Base-by-base conservation (phyloP, 2,888 invertebrate species). In the Phalera bucephala region DNA sequence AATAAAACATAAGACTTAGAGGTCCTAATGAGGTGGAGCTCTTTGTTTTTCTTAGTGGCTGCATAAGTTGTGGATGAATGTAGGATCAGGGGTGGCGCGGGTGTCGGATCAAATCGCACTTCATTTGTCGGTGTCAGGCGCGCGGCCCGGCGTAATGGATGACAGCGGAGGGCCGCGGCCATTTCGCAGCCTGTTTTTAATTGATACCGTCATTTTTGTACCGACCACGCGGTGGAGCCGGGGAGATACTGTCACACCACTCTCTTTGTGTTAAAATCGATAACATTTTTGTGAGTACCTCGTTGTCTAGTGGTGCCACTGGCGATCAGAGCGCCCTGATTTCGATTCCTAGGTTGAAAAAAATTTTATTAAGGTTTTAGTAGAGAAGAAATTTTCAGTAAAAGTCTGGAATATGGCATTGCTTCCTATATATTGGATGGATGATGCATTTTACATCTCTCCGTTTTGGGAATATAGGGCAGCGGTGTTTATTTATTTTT, bases 1-100 rank as follows among this genome's bases (percentile, higher is more conserved):
- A 87, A 87, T 88, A 86, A 87, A 84, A 87, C 84, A 88, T 85
- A 73, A 80, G 86, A 72, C 75, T 78, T 78, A 76, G 75, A 67
- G 47, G 69, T 70, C 64, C 77, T 87, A 86, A 87, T 88, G 86
- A 86, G 79, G 69, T 62, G 55, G 58, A 64, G 64, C 62, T 67
- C 68, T 76, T 77, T 80, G 80, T 84, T 82, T 85, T 85, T 85
- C 77, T 78, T 74, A 56, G 72, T 60, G 78, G 75, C 77, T 84
- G 83, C 76, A 84, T 81, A 83, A 86, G 82, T 83, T 78, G 81
- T 73, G 78, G 72, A 78, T 82, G 78, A 80, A 79, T 79, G 75
- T 71, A 68, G 77, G 82, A 79, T 78, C 74, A 69, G 66, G 31
- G 25, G 30, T 33, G 36, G 39, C 69, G 68, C 65, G 71, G 63